These are phyloP conservation scores for Leptosomus discolor DNA, from an alignment of 2,113 vertebrate species.

Conservation along the genomic window DNA sequence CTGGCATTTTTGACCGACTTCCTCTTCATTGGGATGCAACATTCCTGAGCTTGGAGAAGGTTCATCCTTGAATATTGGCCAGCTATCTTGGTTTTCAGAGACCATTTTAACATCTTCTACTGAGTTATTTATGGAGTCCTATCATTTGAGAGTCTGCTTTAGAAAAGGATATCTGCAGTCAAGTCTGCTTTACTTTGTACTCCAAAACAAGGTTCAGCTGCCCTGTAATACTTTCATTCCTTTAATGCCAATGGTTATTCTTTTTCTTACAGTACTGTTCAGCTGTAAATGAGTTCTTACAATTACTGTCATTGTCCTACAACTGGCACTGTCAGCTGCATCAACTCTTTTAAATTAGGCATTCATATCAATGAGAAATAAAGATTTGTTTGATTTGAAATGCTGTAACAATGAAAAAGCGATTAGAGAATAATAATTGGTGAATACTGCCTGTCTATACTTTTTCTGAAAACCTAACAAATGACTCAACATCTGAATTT, in stretches of 20 bases:
- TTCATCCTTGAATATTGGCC: no score
- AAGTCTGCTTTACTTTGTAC: neutral
- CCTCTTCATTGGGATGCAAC: no score
- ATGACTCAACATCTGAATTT: neutral
- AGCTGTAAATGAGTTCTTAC: neutral
- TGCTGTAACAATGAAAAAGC: neutral
- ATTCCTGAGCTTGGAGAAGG: no score
- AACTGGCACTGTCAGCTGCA: neutral
- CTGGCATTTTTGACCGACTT: no score
- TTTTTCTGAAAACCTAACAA: neutral
- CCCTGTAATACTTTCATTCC: neutral
- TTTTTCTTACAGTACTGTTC: neutral
- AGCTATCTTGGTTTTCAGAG: no score
- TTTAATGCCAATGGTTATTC: neutral
- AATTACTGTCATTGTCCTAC: neutral
- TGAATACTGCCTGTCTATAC: neutral
- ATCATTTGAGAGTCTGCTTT: neutral
- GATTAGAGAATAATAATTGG: neutral
- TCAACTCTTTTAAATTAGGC: neutral
- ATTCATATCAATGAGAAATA: neutral
- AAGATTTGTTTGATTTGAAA: neutral
- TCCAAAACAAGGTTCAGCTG: neutral
- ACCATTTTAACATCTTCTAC: neutral
- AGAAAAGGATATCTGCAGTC: neutral
- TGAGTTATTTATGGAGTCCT: neutral